Evolutionary conservation across 92 coral and sea anemone genomes (phyloP), one percentile per base, ranked within the genome.

Genomic region (Palythoa heliodiscus): DNA sequence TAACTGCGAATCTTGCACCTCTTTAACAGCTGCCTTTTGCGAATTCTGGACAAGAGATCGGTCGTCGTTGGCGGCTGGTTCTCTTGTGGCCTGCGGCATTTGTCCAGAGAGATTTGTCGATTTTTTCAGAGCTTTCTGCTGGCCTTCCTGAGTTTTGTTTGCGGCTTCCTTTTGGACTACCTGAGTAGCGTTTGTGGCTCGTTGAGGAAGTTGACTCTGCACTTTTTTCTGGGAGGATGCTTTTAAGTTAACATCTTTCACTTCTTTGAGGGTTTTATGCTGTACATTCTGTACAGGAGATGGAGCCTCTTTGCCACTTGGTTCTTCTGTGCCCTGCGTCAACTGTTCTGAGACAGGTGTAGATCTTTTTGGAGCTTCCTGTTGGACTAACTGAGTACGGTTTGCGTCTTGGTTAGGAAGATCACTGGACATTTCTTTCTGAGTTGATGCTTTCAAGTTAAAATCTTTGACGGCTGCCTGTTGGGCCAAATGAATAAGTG

Each of bases 401-500:
- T 3, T 55, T 55, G 61, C 61, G 19, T 16, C 23, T 63, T 63
- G 69, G 69, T 63, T 35, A 19, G 23, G 10, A 63, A n/a, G 24
- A 6, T 63, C 24, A 23, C 25, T 23, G 24, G 20, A 23, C 69
- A n/a, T 63, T 60, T 60, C 66, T 60, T 14, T 14, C 66, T 60
- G 66, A 60, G 66, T 14, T 63, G 69, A 19, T 63, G 69, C 23
- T 63, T 63, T 63, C 69, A 63, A 19, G 35, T 63, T 63, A 63
- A 63, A 63, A 29, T 63, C 69, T 63, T 63, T 22, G 24, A 63
- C 69, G 20, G 69, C 69, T 63, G 69, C 69, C 69, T 63, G 69
- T n/a, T 63, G 69, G 1, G 69, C 69, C 23, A 63, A n/a, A 24
- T 63, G 69, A 63, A 63, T 63, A 17, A 63, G 69, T 0, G 69